Conservation (phyloP, 2,113 vertebrate species). For the Boulengeromyrus knoepffleri region DNA sequence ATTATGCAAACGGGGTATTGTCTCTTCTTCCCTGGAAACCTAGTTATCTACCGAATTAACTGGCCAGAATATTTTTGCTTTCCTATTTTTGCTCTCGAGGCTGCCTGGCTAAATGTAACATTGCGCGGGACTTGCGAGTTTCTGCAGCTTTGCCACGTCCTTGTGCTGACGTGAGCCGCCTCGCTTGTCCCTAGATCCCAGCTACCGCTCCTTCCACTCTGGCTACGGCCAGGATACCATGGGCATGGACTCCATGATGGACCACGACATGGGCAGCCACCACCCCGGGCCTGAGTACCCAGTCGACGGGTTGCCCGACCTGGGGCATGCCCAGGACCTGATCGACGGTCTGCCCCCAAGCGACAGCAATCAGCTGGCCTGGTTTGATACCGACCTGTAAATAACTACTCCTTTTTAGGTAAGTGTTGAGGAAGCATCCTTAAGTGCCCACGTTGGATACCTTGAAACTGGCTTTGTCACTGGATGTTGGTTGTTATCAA, state of each 20-base stretch:
- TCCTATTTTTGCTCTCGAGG: not conserved
- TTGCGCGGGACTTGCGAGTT: not conserved
- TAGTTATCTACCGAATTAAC: not conserved
- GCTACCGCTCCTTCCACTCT: conserved; percentile 86
- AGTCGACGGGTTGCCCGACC: conserved; percentile 87
- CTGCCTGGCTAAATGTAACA: too few relatives aligned
- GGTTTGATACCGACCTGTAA: conserved; percentile 99
- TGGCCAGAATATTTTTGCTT: not conserved
- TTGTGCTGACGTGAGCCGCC: not conserved
- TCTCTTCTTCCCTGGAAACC: not conserved
- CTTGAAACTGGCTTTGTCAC: not conserved
- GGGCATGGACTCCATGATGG: conserved; percentile 96
- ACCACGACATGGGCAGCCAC: conserved; percentile 82
- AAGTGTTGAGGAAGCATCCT: conserved; percentile 43
- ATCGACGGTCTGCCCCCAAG: conserved; percentile 89
- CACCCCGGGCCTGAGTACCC: conserved; percentile 89
- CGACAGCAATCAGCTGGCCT: conserved; percentile 98
- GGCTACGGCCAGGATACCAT: conserved; percentile 88
- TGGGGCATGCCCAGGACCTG: conserved; percentile 95
- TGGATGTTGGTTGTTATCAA: not conserved
- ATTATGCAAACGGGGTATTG: not conserved
- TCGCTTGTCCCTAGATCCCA: conserved; percentile 64
- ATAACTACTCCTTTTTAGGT: conserved; percentile 66
- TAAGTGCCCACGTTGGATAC: not conserved
- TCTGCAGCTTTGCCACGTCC: not conserved